Conservation (phyloP, 2,113 vertebrate genomes). For the Poicephalus meyeri region DNA sequence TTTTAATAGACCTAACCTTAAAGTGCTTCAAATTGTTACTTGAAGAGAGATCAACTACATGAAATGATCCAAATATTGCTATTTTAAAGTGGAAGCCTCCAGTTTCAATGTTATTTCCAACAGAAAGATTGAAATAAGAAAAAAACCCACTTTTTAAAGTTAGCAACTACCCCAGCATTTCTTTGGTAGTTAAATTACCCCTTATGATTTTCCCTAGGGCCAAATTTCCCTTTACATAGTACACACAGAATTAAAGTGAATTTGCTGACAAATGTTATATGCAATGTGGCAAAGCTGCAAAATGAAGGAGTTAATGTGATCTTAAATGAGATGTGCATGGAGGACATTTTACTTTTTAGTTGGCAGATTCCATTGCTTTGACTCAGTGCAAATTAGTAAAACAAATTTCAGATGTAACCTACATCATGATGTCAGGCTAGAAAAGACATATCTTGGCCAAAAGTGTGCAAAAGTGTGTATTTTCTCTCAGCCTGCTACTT, state of each 20-base stretch:
- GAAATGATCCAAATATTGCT: neutral
- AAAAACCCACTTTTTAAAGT: constrained; percentile 26
- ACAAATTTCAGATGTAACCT: constrained; percentile 6
- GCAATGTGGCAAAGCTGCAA: constrained; percentile 3
- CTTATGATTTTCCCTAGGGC: neutral
- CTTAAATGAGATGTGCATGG: neutral
- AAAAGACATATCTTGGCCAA: constrained; percentile 10
- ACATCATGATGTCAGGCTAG: neutral
- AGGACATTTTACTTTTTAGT: neutral
- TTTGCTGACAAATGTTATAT: constrained; percentile 10
- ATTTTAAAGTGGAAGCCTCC: neutral
- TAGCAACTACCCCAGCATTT: neutral
- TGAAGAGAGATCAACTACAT: neutral
- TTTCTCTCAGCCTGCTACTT: neutral
- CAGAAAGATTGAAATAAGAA: neutral
- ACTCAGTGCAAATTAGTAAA: neutral
- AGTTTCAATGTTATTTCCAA: neutral
- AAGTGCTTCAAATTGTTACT: neutral
- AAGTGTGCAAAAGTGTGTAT: neutral
- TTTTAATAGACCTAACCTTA: neutral
- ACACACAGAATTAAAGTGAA: neutral
- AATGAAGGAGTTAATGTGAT: neutral
- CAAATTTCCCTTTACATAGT: constrained; percentile 16
- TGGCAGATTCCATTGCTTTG: constrained; percentile 11
- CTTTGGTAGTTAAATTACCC: constrained; percentile 39